A percentile compares a stretch with the other conserved stretches of the same genome.
phyloP scores from a whole-genome alignment of 2,113 vertebrate genomes.

The Elephas maximus region DNA sequence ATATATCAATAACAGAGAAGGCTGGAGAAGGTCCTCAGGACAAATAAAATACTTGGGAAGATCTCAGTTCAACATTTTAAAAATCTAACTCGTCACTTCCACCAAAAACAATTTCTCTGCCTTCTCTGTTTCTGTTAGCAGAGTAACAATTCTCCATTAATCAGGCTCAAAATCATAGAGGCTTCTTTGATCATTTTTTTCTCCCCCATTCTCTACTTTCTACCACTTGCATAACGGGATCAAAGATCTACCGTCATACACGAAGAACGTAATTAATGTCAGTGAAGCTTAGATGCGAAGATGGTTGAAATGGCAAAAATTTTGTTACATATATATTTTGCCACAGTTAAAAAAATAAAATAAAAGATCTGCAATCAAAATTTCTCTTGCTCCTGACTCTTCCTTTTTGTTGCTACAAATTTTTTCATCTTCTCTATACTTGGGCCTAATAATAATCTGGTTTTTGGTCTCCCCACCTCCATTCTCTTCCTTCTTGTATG shows the following conservation, averaged over 20 bases:
- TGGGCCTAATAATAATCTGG: neutral
- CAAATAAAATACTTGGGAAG: neutral
- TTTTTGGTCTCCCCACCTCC: neutral
- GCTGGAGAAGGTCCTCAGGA: neutral
- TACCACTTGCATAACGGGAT: constrained; percentile 37
- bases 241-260: neutral
- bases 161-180: neutral
- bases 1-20: neutral
- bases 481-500: neutral
- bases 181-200: neutral
- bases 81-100: neutral
- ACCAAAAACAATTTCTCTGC: constrained; percentile 7
- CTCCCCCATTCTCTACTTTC: neutral
- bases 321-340: neutral
- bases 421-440: neutral
- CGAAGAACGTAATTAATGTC: neutral
- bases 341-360: neutral
- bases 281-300: neutral
- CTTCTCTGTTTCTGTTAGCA: neutral
- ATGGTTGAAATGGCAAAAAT: neutral
- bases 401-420: neutral
- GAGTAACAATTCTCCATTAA: neutral
- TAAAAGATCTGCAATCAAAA: neutral
- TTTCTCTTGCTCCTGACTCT: neutral
- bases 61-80: neutral